These are phyloP conservation scores for Drosophila anomalata DNA, from an alignment of 2,888 invertebrate genomes.

Conservation along the genomic window DNA sequence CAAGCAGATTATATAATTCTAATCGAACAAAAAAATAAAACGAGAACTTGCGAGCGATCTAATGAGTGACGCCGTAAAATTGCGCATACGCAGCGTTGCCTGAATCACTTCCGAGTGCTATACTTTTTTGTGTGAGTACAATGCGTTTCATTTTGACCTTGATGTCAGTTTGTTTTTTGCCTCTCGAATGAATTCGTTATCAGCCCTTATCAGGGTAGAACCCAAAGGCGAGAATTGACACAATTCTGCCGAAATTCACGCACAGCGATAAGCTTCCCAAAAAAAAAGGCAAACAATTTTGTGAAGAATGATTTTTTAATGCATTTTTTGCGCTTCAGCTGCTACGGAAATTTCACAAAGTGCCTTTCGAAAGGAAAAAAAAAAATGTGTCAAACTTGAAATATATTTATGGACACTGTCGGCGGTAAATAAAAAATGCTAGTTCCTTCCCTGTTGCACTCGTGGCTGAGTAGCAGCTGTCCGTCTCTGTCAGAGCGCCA, in stretches of 20 bases:
- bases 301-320: slow-evolving; percentile 16
- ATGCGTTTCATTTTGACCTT: slow-evolving; percentile 40
- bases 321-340: slow-evolving; percentile 33
- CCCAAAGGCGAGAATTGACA: slow-evolving; percentile 22
- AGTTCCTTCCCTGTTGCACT: background rate
- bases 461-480: background rate
- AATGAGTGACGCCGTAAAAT: slow-evolving; percentile 29
- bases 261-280: slow-evolving; percentile 9
- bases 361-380: background rate
- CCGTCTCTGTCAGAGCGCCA: slow-evolving; percentile 20
- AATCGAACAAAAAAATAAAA: background rate
- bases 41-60: slow-evolving; percentile 2
- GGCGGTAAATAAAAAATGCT: slow-evolving; percentile 35
- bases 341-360: slow-evolving; percentile 27
- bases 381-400: slow-evolving; percentile 37
- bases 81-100: slow-evolving; percentile 29
- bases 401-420: slow-evolving; percentile 38
- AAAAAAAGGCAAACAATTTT: background rate
- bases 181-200: slow-evolving; percentile 18
- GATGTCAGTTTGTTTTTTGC: slow-evolving; percentile 3
- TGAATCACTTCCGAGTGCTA: slow-evolving; percentile 29
- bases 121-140: slow-evolving; percentile 1
- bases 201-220: slow-evolving; percentile 24
- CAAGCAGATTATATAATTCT: slow-evolving; percentile 35
- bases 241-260: slow-evolving; percentile 28